Percentiles rank a stretch among this genome's conserved stretches.
Conservation (phyloP, 2,888 invertebrate species). For the Synergus umbraculus region DNA sequence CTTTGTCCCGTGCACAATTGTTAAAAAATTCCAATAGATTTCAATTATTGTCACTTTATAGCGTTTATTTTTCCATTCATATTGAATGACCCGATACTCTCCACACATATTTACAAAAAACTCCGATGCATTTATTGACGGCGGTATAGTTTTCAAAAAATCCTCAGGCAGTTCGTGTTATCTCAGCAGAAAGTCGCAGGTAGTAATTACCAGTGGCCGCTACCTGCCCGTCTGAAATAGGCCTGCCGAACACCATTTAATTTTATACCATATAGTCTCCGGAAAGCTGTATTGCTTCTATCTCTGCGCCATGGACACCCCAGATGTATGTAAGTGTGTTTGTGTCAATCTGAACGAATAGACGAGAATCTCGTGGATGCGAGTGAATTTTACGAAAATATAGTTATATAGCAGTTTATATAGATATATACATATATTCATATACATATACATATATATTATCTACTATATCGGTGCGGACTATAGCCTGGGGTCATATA, state of each 20-base stretch:
- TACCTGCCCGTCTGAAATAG: conserved; percentile 76
- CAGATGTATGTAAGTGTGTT: conserved; percentile 34
- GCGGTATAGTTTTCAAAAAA: conserved; percentile 66
- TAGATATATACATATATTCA: too few relatives aligned
- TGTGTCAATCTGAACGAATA: conserved; percentile 37
- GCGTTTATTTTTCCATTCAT: background rate
- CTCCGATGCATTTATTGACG: conserved; percentile 46
- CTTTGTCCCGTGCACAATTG: too few relatives aligned
- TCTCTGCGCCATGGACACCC: background rate
- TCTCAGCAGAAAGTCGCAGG: conserved; percentile 71
- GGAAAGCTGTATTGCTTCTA: conserved; percentile 41
- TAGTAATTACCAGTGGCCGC: conserved; percentile 78
- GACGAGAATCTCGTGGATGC: background rate
- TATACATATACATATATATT: too few relatives aligned
- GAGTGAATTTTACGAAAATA: background rate
- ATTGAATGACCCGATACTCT: background rate
- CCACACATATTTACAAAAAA: background rate
- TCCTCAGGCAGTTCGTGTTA: conserved; percentile 65
- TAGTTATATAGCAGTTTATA: too few relatives aligned
- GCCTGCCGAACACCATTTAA: conserved; percentile 76
- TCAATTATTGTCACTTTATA: too few relatives aligned
- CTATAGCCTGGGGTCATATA: conserved; percentile 67
- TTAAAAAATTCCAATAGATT: too few relatives aligned
- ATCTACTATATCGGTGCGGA: conserved; percentile 54
- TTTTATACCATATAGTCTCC: conserved; percentile 66